phyloP scores from a whole-genome alignment of 2,888 invertebrate species.

The Ptycholaimellus sp. region DNA sequence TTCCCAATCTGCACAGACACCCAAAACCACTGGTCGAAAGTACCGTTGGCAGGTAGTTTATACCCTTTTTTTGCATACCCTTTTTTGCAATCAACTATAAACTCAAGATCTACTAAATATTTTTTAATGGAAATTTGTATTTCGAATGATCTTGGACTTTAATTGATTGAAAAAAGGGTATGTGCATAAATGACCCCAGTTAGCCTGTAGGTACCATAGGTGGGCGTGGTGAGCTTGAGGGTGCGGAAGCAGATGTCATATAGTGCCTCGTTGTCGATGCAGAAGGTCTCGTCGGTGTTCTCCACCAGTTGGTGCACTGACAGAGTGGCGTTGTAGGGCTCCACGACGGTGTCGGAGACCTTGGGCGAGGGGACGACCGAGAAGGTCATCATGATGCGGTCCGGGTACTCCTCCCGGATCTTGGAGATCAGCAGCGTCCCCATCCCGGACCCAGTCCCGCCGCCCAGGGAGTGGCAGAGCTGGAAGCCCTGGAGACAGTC shows the following conservation, averaged over 20 bases:
- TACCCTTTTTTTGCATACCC: too few species aligned
- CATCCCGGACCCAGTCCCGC: constrained; percentile 65
- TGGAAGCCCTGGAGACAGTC: constrained; percentile 44
- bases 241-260: constrained; percentile 37
- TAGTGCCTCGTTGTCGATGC: constrained; percentile 34
- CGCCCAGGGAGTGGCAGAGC: constrained; percentile 51
- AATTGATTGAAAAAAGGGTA: too few species aligned
- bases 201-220: constrained; percentile 65
- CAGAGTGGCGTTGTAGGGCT: constrained; percentile 32
- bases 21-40: too few species aligned
- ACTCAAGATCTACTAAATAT: too few species aligned
- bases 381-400: constrained; percentile 90
- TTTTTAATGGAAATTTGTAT: too few species aligned
- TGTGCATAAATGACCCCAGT: too few species aligned
- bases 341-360: constrained; percentile 16
- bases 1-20: too few species aligned
- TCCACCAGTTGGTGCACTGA: constrained; percentile 32
- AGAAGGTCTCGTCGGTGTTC: constrained; percentile 26
- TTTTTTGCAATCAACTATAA: too few species aligned
- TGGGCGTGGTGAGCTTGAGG: constrained; percentile 40
- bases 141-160: too few species aligned
- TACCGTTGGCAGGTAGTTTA: too few species aligned
- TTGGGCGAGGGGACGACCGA: constrained; percentile 67
- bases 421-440: constrained; percentile 70
- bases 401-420: constrained; percentile 84